Evolutionary conservation across 2,797 vertebrate species (phyloP).

Genomic region (Melopsittacus undulatus): DNA sequence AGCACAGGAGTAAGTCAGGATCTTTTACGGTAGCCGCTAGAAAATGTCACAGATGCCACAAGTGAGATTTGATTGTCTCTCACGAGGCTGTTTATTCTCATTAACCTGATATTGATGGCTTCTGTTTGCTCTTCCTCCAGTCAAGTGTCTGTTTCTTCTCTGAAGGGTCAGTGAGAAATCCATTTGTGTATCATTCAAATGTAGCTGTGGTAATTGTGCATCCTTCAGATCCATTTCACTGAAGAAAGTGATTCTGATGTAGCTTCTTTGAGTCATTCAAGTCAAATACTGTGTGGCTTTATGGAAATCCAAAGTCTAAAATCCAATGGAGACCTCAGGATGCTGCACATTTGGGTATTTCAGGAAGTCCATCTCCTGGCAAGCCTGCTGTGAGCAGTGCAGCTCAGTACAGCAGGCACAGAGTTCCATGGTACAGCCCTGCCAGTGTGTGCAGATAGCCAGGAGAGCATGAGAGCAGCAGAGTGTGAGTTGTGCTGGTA

Average conservation of each 20-base stretch:
- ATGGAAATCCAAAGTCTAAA: background rate
- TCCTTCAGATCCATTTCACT: background rate
- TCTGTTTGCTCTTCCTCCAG: background rate
- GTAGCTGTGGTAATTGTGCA: background rate
- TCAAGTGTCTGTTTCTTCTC: background rate
- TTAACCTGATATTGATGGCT: background rate
- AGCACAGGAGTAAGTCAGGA: background rate
- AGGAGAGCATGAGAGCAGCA: background rate
- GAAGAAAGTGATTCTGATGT: background rate
- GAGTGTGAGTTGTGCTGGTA: rapidly evolving
- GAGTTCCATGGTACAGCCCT: rapidly evolving
- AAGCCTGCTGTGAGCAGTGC: background rate
- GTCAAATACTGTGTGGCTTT: background rate
- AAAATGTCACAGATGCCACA: background rate
- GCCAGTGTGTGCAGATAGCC: background rate
- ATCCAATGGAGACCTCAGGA: background rate
- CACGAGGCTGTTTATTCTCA: background rate
- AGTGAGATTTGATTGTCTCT: background rate
- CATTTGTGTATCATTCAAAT: background rate
- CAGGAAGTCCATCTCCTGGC: background rate
- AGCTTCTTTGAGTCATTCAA: background rate
- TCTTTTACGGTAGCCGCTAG: background rate
- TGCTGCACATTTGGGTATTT: background rate
- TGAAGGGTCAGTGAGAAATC: background rate
- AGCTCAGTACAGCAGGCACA: rapidly evolving